These are phyloP conservation scores for Emydoidea blandingii DNA, from an alignment of 2,797 vertebrate species.

Conservation along the genomic window DNA sequence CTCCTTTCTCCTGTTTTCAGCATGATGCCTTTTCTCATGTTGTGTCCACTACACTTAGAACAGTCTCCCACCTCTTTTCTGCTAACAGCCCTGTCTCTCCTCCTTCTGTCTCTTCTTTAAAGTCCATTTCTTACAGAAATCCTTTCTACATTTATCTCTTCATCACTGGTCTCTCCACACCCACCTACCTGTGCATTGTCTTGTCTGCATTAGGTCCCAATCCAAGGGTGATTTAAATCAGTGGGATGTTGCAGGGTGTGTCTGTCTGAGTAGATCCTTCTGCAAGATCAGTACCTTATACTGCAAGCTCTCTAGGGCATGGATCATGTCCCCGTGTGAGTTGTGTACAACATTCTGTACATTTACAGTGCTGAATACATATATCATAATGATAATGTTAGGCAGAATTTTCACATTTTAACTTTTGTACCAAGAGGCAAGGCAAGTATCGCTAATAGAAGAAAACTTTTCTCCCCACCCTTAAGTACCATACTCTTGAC, in stretches of 20 bases:
- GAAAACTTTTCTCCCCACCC: background rate
- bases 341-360: fast-evolving
- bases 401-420: background rate
- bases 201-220: background rate
- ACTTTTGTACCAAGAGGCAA: background rate
- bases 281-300: background rate
- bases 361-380: background rate
- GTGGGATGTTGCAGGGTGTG: too few relatives aligned
- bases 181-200: background rate
- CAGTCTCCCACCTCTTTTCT: fast-evolving
- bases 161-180: background rate
- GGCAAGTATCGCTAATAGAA: background rate
- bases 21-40: too few relatives aligned
- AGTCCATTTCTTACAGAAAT: background rate
- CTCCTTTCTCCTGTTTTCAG: too few relatives aligned
- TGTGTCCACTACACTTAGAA: background rate
- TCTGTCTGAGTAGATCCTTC: background rate
- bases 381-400: fast-evolving
- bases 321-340: background rate
- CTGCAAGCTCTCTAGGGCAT: background rate
- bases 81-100: background rate
- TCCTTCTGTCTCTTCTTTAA: background rate
- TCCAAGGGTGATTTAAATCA: too few relatives aligned
- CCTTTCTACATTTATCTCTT: background rate
- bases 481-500: background rate